These are phyloP conservation scores for Sinocyclocheilus anophthalmus DNA, from an alignment of 2,113 vertebrate genomes.

Conservation along the genomic window DNA sequence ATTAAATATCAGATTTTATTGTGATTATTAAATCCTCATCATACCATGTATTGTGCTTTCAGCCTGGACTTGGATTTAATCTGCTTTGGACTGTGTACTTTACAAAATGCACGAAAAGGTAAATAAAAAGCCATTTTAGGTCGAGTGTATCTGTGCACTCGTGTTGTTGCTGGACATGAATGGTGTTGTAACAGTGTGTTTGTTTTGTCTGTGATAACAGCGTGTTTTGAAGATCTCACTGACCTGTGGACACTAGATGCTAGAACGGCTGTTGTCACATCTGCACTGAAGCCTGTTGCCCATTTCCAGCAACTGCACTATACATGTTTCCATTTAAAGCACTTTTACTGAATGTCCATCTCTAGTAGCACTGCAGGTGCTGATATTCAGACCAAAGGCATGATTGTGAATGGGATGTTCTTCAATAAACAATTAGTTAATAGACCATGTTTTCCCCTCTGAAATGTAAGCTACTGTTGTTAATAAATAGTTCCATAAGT, in stretches of 20 bases:
- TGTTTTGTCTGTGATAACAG: constrained; percentile 22
- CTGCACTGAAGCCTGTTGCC: neutral
- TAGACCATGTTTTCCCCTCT: too few species aligned
- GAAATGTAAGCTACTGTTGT: too few species aligned
- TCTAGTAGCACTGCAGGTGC: too few species aligned
- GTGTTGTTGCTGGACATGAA: neutral
- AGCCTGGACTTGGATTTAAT: neutral
- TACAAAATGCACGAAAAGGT: neutral
- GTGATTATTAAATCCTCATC: neutral
- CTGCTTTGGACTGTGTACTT: neutral
- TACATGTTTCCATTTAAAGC: neutral
- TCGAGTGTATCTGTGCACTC: neutral
- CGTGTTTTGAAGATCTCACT: constrained; percentile 33
- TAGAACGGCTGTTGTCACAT: neutral
- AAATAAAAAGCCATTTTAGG: neutral
- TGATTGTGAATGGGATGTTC: too few species aligned
- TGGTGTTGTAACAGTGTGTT: constrained; percentile 25
- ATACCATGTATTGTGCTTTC: neutral
- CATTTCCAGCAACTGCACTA: neutral
- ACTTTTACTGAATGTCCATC: neutral
- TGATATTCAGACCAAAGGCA: too few species aligned
- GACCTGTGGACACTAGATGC: neutral
- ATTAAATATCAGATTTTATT: too few species aligned
- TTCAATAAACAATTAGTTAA: too few species aligned
- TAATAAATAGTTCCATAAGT: too few species aligned